These are phyloP conservation scores for Homarus americanus DNA, from an alignment of 1,140 invertebrate genomes.

Conservation along the genomic window DNA sequence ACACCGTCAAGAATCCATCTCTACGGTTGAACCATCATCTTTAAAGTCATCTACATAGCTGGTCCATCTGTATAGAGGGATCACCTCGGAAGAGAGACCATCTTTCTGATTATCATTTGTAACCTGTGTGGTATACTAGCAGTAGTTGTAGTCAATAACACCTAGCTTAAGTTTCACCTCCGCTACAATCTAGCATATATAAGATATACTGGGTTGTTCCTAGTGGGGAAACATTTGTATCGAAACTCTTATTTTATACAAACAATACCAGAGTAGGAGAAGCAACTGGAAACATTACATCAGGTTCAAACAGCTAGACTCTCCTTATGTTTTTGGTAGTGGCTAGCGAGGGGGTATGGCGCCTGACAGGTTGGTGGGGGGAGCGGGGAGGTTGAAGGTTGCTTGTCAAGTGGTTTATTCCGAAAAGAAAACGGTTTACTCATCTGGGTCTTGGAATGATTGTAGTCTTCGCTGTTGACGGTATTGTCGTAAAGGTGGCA, in stretches of 20 bases:
- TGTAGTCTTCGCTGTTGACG: constrained; percentile 61
- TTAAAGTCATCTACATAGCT: constrained; percentile 41
- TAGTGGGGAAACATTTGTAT: constrained; percentile 69
- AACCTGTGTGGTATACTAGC: constrained; percentile 72
- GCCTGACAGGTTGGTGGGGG: constrained; percentile 53
- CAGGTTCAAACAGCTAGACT: constrained; percentile 67
- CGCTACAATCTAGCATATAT: constrained; percentile 71
- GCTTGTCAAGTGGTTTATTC: constrained; percentile 37
- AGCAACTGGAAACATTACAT: constrained; percentile 59
- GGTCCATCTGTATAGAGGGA: constrained; percentile 47
- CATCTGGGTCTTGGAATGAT: constrained; percentile 68
- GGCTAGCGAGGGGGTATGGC: constrained; percentile 61
- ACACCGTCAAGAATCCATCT: neutral
- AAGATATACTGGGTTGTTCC: constrained; percentile 70
- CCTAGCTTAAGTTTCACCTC: constrained; percentile 67
- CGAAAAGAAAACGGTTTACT: constrained; percentile 35
- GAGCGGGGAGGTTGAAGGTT: constrained; percentile 14
- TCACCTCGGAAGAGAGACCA: constrained; percentile 56
- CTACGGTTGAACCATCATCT: constrained; percentile 43
- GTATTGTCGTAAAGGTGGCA: constrained; percentile 55
- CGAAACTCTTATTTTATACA: constrained; percentile 69
- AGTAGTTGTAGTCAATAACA: constrained; percentile 70
- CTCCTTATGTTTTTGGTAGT: constrained; percentile 66
- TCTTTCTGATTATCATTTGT: constrained; percentile 61
- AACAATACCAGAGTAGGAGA: constrained; percentile 70